Percentiles rank a stretch among this genome's conserved stretches.
These are phyloP conservation scores for Drosophila mayri DNA, from an alignment of 1,140 invertebrate species.

Conservation along the genomic window DNA sequence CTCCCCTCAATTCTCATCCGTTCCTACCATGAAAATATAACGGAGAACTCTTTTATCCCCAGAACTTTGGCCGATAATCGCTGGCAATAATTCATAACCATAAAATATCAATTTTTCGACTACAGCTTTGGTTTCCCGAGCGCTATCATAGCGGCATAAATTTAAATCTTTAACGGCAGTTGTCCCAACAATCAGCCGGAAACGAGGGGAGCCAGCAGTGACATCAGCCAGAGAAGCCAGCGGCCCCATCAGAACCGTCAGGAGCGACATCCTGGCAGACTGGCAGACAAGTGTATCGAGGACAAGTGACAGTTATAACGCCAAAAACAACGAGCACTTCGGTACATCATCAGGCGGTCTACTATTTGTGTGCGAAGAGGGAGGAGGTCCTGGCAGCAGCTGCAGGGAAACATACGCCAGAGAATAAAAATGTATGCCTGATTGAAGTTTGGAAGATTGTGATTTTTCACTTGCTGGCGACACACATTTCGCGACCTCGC, in stretches of 20 bases:
- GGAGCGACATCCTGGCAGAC: slow-evolving; percentile 34
- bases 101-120: slow-evolving; percentile 82
- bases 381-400: slow-evolving; percentile 29
- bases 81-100: slow-evolving; percentile 79
- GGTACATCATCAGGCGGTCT: slow-evolving; percentile 35
- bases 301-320: slow-evolving; percentile 62
- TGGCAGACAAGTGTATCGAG: slow-evolving; percentile 66
- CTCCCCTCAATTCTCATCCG: slow-evolving; percentile 1
- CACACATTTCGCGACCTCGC: slow-evolving; percentile 5
- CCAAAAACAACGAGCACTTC: slow-evolving; percentile 50
- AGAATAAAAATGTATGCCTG: slow-evolving; percentile 79
- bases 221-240: slow-evolving; percentile 27
- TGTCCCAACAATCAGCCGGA: slow-evolving; percentile 18
- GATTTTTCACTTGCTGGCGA: slow-evolving; percentile 43
- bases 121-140: slow-evolving; percentile 47
- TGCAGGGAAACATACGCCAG: slow-evolving; percentile 47
- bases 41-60: slow-evolving; percentile 38
- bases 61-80: slow-evolving; percentile 67
- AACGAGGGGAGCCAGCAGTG: slow-evolving; percentile 27
- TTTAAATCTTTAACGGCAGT: slow-evolving; percentile 55
- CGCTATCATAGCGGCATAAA: slow-evolving; percentile 68
- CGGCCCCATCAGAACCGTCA: slow-evolving; percentile 7
- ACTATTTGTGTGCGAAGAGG: slow-evolving; percentile 20
- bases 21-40: slow-evolving; percentile 33
- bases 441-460: slow-evolving; percentile 68